Base-by-base conservation (phyloP, 2,797 vertebrate species). In the Hyperoplus lanceolatus region DNA sequence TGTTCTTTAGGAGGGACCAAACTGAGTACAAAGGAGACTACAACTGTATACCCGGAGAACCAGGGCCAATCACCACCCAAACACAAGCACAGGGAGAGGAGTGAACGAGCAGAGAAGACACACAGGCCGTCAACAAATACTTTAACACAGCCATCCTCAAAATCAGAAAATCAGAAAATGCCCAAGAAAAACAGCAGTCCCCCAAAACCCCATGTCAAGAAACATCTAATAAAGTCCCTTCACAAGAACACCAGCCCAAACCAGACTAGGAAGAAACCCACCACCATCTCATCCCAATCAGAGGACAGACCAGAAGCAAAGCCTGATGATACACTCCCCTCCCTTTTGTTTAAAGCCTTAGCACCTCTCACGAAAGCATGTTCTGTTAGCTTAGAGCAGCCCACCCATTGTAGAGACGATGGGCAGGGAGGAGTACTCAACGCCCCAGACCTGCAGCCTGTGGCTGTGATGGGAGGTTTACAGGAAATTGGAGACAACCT, bases 361-460 rank as follows among this genome's bases (percentile, higher is more conserved):
- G 83, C 61, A 7, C 87, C 90, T 42, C 83, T 87, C 64, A 80
- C 69, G 43, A 73, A 67, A 13, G 51, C 72, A 0, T 73, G 82
- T 21, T 85, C 87, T 1, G 0, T 77, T 16, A 71, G 81, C 46
- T 45, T 70, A 49, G 77, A 90, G 74, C 77, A 75, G 18, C 50
- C 73, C 2, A 1, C 69, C 55, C 77, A 64, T 2, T 64, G 70
- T 54, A 84, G 83, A 74, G 79, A 87, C 2, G 53, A 36, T 11
- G 53, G 71, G 7, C 82, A 95, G 86, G 70, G 93, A 89, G 84
- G 94, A 75, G 53, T 71, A 56, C 92, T 94, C 39, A 90, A 39
- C 1, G 96, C 96, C 62, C 95, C 95, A 1, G 94, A 96, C 72
- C 93, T 96, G 8, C 93, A 95, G 64, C 96, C 94, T 3, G 95